Evolutionary conservation across 2,797 vertebrate genomes (phyloP).

Genomic region (Merluccius polli): DNA sequence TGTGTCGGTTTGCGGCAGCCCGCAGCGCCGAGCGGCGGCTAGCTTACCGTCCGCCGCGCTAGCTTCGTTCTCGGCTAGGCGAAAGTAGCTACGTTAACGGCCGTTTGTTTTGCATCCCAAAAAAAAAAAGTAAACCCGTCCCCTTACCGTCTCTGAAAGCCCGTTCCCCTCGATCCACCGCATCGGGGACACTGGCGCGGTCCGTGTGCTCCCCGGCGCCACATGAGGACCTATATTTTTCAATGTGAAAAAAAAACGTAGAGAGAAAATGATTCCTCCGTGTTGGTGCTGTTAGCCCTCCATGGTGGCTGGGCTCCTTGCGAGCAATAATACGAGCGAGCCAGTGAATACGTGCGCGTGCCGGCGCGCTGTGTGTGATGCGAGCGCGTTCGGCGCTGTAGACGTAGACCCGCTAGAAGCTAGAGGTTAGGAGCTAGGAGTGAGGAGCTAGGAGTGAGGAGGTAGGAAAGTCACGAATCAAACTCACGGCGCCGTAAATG

Average conservation of each 20-base stretch:
- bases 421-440: too few species aligned
- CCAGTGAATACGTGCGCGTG: slow-evolving; percentile 57
- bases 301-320: slow-evolving; percentile 63
- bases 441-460: too few species aligned
- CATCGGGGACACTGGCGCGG: slow-evolving; percentile 71
- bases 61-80: slow-evolving; percentile 42
- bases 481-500: neutral
- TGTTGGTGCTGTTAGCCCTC: slow-evolving; percentile 65
- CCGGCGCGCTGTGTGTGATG: slow-evolving; percentile 31
- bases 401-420: slow-evolving; percentile 40
- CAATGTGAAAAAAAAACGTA: slow-evolving; percentile 50
- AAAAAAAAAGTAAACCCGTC: slow-evolving; percentile 60
- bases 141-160: slow-evolving; percentile 72
- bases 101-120: slow-evolving; percentile 54
- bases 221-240: slow-evolving; percentile 63
- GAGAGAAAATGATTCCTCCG: slow-evolving; percentile 59
- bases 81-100: slow-evolving; percentile 38
- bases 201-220: slow-evolving; percentile 56
- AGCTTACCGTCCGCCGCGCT: slow-evolving; percentile 49
- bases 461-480: neutral
- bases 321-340: slow-evolving; percentile 64
- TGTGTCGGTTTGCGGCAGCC: slow-evolving; percentile 33
- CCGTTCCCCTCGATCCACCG: slow-evolving; percentile 66
- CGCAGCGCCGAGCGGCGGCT: slow-evolving; percentile 40
- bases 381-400: slow-evolving; percentile 32